Evolutionary conservation across 2,113 vertebrate species (phyloP), one percentile per base, ranked within the genome.

Genomic region (Ctenomys sociabilis): DNA sequence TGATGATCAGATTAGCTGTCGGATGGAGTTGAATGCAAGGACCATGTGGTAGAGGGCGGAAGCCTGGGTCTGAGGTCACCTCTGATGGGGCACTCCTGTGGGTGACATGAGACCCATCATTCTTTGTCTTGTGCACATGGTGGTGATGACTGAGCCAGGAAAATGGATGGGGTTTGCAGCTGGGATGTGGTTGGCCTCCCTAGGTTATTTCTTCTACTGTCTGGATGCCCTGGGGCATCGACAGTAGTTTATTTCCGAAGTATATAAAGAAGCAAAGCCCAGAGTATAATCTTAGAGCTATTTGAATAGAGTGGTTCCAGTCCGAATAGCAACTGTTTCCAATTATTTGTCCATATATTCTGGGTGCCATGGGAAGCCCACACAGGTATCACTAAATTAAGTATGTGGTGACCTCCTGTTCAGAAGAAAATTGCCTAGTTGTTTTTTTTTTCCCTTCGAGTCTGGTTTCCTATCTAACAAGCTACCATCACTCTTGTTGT

Each of bases 351-450:
- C 9, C 30, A 21, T 80, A 35, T 35, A 54, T 95, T 54, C 49
- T 54, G 8, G 16, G 17, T 35, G 30, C 77, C 77, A 80, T 49
- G 49, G 8, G 35, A 80, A 80, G 30, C 77, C 30, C 14, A 54
- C 77, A 54, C 96, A 8, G 77, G 45, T 80, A 7, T 80, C 43
- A 80, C 97, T 96, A 97, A 97, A 95, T 95, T 95, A 95, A 97
- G 97, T 98, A 96, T 97, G 95, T 96, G 97, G 94, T 95, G 96
- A 97, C 97, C 97, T 97, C 92, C 94, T 93, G 85, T 95, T 95
- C 95, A 95, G 93, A 96, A 94, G 85, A 94, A 97, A 97, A 97
- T 95, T 93, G 94, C 87, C 70, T 93, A 24, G 90, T 75, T 91
- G 81, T 70, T 87, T 91, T 70, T 85, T 82, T n/a, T 77, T 87